Percentiles rank a stretch among this genome's conserved stretches.
Conservation (phyloP, 1,140 invertebrate genomes). For the Saccostrea glomerata region DNA sequence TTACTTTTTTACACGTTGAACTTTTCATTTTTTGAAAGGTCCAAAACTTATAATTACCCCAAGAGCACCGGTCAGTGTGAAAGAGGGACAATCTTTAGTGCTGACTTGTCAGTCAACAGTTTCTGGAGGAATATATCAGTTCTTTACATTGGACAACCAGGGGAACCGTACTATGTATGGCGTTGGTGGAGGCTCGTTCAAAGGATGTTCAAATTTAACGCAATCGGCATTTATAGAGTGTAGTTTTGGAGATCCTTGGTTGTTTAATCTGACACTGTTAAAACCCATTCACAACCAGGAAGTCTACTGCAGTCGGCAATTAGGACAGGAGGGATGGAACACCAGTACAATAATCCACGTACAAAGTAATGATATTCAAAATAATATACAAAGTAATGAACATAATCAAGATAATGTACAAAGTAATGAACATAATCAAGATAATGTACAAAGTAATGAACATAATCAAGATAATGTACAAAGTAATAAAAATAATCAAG, state of each 20-base stretch:
- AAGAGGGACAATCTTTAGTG: background rate
- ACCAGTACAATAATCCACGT: background rate
- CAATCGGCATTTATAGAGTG: background rate
- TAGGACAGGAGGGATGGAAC: background rate
- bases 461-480: no score
- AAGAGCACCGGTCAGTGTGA: background rate
- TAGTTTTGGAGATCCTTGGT: background rate
- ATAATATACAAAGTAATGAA: no score
- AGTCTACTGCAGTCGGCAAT: background rate
- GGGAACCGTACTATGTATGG: background rate
- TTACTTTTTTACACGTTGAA: no score
- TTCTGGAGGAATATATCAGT: background rate
- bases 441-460: no score
- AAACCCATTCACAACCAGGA: background rate
- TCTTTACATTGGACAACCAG: background rate
- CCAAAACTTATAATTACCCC: background rate
- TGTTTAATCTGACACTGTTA: background rate
- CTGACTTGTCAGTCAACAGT: background rate
- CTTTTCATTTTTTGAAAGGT: background rate
- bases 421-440: no score
- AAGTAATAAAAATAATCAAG: no score
- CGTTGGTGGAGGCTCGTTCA: background rate
- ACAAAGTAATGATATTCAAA: no score
- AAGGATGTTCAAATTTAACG: background rate
- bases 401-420: no score